Evolutionary conservation across 2,888 invertebrate genomes (phyloP), one percentile per base, ranked within the genome.

Genomic region (Mystacides longicornis): DNA sequence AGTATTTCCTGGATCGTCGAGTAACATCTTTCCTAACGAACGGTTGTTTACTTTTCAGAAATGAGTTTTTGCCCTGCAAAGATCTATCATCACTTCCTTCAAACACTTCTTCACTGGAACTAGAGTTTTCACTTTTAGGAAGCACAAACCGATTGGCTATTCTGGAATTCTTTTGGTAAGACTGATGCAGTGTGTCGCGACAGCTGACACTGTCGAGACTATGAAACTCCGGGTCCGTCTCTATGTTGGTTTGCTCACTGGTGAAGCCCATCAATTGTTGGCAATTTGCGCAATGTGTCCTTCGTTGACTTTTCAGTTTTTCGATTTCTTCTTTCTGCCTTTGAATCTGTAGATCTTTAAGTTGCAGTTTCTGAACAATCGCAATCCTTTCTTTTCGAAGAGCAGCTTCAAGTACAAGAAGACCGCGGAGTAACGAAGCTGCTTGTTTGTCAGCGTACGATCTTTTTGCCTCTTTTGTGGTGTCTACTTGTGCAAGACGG

Each of bases 351-450:
- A 80, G 81, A 66, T 88, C 87, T 67, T 86, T 86, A 66, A 86
- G 85, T 58, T 79, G 78, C 18, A 88, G 74, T 50, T 84, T 79
- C 54, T 81, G 79, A 57, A 81, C 79, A 62, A 89, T 86, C 64
- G 81, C 81, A 63, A 84, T 82, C 66, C 88, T 87, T 67, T 89
- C 88, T 66, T 85, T 82, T 49, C 82, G 80, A 21, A 89, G 73
- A 7, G 86, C 77, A 7, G 86, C 84, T 68, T 89, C 87, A 50
- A 88, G 79, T 42, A 85, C 79, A 42, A 87, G 78, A 55, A 89
- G 71, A 2, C 87, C 85, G 48, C 86, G 77, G 5, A 87, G 73
- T 23, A 89, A 84, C 60, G 83, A 76, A 3, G 85, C 82, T 22
- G 88, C 75, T 65, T 88, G 87, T 66, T 83, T 82, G 69, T 87